Percentiles rank a stretch among this genome's conserved stretches.
These are phyloP conservation scores for Lepus europaeus DNA, from an alignment of 2,113 vertebrate species.

Conservation along the genomic window DNA sequence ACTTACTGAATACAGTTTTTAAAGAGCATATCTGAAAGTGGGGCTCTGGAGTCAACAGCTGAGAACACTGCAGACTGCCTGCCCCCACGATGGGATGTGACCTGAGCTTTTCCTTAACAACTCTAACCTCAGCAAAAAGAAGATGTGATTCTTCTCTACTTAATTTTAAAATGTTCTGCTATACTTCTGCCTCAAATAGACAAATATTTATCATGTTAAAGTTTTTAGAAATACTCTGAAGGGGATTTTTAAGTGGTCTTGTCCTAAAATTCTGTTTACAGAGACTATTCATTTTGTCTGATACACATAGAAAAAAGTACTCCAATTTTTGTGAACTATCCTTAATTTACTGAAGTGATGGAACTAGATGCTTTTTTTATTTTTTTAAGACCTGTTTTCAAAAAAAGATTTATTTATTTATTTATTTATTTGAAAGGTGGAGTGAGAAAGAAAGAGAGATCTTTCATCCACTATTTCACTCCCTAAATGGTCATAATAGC, in stretches of 20 bases:
- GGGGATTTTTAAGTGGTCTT: conserved; percentile 19
- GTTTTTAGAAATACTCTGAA: conserved; percentile 51
- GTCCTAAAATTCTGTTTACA: conserved; percentile 57
- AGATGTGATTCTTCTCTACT: neutral
- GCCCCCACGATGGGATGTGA: conserved; percentile 11
- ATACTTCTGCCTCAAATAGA: conserved; percentile 34
- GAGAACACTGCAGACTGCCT: conserved; percentile 20
- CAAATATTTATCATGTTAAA: conserved; percentile 19
- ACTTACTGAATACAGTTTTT: conserved; percentile 59
- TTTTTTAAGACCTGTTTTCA: conserved; percentile 50
- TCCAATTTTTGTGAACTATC: conserved; percentile 53
- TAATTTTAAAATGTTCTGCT: neutral
- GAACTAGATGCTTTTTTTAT: conserved; percentile 80
- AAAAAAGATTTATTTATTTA: too few species aligned
- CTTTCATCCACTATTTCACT: too few species aligned
- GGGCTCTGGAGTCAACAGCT: conserved; percentile 47
- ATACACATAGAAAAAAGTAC: conserved; percentile 47
- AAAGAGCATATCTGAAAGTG: conserved; percentile 63
- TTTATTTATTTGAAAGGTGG: too few species aligned
- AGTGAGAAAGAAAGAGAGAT: too few species aligned
- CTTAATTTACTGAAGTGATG: conserved; percentile 59
- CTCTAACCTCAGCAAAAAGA: conserved; percentile 50
- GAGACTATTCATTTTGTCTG: neutral
- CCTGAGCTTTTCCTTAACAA: conserved; percentile 58
- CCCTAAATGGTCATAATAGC: too few species aligned